A percentile compares a stretch with the other conserved stretches of the same genome.
phyloP scores from a whole-genome alignment of 1,140 invertebrate species.

The Pseudachorutes palmiensis region DNA sequence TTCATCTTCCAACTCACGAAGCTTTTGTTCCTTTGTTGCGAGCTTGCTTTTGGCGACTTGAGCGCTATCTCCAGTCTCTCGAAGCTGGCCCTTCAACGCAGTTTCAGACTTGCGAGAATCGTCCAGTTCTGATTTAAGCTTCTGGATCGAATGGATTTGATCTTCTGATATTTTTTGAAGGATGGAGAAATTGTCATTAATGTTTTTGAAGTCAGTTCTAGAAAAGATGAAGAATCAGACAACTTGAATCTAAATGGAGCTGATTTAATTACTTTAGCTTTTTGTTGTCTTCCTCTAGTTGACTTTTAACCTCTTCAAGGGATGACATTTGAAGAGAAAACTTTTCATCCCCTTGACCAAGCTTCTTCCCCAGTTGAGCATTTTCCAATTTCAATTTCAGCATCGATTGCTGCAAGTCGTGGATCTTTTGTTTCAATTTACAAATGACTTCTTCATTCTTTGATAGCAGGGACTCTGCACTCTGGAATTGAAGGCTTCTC shows the following conservation, averaged over 20 bases:
- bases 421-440: neutral
- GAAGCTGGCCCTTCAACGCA: neutral
- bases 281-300: neutral
- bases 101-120: neutral
- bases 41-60: neutral
- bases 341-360: neutral
- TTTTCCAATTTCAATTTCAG: neutral
- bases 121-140: neutral
- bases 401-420: neutral
- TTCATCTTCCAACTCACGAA: neutral
- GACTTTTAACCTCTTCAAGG: neutral
- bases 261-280: neutral
- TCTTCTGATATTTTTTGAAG: constrained; percentile 5
- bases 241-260: neutral
- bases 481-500: neutral
- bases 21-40: neutral
- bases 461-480: neutral
- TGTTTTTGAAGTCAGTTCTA: neutral
- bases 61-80: neutral
- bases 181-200: neutral
- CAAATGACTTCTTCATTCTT: neutral
- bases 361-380: neutral
- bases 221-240: neutral
- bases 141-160: neutral
- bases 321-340: neutral